phyloP scores from a whole-genome alignment of 2,888 invertebrate genomes.

The Nipponacmea schrenckii region DNA sequence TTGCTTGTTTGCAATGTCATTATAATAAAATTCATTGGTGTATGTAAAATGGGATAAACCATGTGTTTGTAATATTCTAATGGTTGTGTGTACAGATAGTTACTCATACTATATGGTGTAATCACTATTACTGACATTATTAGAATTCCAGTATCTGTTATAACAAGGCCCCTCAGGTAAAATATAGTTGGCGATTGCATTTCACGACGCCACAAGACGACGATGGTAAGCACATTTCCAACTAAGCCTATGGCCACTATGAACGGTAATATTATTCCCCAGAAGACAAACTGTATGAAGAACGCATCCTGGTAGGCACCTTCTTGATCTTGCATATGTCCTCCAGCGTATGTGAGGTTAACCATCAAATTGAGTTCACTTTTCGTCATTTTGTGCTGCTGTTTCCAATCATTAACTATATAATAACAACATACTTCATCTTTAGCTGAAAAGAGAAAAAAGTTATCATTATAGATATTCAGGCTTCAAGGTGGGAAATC shows the following conservation, averaged over 20 bases:
- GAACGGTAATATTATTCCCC: constrained; percentile 55
- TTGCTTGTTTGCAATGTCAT: constrained; percentile 61
- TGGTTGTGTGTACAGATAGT: constrained; percentile 33
- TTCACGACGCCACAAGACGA: constrained; percentile 58
- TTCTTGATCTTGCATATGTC: constrained; percentile 39
- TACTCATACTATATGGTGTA: constrained; percentile 39
- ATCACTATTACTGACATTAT: constrained; percentile 32
- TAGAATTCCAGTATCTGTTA: constrained; percentile 55
- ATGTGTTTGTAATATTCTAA: constrained; percentile 46
- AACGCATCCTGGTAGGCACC: constrained; percentile 29
- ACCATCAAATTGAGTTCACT: constrained; percentile 53
- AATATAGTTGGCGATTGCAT: constrained; percentile 60
- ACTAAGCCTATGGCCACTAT: constrained; percentile 53
- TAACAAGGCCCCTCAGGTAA: constrained; percentile 54
- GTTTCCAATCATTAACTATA: too few relatives aligned
- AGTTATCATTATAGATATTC: too few relatives aligned
- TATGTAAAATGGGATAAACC: constrained; percentile 56
- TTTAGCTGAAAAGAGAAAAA: too few relatives aligned
- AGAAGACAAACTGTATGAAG: constrained; percentile 52
- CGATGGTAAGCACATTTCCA: constrained; percentile 60
- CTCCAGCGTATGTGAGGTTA: constrained; percentile 48
- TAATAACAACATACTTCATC: too few relatives aligned
- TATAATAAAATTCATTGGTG: constrained; percentile 52
- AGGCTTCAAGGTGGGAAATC: too few relatives aligned
- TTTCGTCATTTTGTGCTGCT: constrained; percentile 11